Evolutionary conservation across 2,113 vertebrate species (phyloP).

Genomic region (Pao palembangensis): DNA sequence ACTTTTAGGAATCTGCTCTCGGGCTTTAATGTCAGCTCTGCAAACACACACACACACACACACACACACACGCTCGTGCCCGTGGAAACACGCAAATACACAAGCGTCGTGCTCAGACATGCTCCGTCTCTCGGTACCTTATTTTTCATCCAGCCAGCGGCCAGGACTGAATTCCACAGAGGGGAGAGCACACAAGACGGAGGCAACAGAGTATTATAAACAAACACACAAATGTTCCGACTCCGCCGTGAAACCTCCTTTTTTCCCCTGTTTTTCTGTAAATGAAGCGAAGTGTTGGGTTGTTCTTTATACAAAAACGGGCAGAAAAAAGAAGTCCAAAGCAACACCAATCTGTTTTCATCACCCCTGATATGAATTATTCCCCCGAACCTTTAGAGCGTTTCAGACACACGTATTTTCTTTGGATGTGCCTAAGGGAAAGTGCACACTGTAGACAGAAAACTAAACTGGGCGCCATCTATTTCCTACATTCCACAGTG

Average conservation of each 20-base stretch:
- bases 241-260: slow-evolving; percentile 9
- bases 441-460: slow-evolving; percentile 50
- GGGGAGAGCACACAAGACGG: slow-evolving; percentile 32
- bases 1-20: slow-evolving; percentile 19
- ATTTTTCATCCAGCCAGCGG: slow-evolving; percentile 47
- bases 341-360: slow-evolving; percentile 34
- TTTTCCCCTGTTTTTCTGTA: not conserved
- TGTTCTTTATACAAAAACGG: slow-evolving; percentile 24
- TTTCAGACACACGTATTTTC: slow-evolving; percentile 69
- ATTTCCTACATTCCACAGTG: slow-evolving; percentile 60
- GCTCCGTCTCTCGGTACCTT: slow-evolving; percentile 40
- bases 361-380: slow-evolving; percentile 45
- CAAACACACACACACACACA: slow-evolving; percentile 8
- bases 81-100: not conserved
- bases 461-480: slow-evolving; percentile 53
- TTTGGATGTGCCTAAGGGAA: slow-evolving; percentile 57
- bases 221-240: not conserved
- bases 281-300: slow-evolving; percentile 20
- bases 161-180: slow-evolving; percentile 41
- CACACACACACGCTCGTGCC: not conserved
- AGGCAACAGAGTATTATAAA: slow-evolving; percentile 31
- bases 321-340: slow-evolving; percentile 28
- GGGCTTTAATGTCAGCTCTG: slow-evolving; percentile 10
- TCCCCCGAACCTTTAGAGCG: slow-evolving; percentile 31
- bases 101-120: slow-evolving; percentile 37